Percentiles rank a stretch among this genome's conserved stretches.
phyloP scores from a whole-genome alignment of 2,888 invertebrate genomes.

The Aleiodes leptofemur region DNA sequence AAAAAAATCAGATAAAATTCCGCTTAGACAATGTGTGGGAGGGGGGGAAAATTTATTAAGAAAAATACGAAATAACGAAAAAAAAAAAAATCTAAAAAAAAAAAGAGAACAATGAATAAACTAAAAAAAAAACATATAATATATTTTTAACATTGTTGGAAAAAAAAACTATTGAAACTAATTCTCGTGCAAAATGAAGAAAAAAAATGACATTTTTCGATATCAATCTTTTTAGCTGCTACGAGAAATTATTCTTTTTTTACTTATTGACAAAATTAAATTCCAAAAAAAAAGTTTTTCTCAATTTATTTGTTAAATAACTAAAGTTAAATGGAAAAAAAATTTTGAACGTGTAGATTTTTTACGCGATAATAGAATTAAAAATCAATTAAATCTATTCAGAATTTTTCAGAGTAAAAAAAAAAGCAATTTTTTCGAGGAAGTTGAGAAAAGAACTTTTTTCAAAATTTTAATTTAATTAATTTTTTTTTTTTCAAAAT shows the following conservation, averaged over 20 bases:
- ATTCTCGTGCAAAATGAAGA: background rate
- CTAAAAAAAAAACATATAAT: conserved; percentile 74
- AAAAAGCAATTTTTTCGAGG: conserved; percentile 8
- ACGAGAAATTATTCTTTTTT: conserved; percentile 41
- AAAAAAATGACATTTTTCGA: conserved; percentile 10
- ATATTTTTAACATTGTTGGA: conserved; percentile 77
- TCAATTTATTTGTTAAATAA: conserved; percentile 15
- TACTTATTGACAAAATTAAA: conserved; percentile 34
- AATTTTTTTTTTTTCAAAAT: no score
- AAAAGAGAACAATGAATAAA: conserved; percentile 40
- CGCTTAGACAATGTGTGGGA: conserved; percentile 33
- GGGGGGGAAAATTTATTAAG: conserved; percentile 37
- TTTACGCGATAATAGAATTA: conserved; percentile 59
- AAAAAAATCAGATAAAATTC: conserved; percentile 61
- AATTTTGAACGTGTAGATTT: conserved; percentile 66
- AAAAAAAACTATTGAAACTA: conserved; percentile 53
- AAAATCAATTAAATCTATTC: conserved; percentile 28
- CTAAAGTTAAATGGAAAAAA: conserved; percentile 10
- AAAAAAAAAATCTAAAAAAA: conserved; percentile 47
- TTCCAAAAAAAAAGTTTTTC: conserved; percentile 13
- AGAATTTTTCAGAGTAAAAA: conserved; percentile 36
- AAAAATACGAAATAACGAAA: conserved; percentile 36
- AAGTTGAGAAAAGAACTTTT: conserved; percentile 8
- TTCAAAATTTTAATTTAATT: background rate
- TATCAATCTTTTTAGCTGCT: conserved; percentile 34